Base-by-base conservation (phyloP, 2,888 invertebrate genomes). In the Clistopyga incitator region DNA sequence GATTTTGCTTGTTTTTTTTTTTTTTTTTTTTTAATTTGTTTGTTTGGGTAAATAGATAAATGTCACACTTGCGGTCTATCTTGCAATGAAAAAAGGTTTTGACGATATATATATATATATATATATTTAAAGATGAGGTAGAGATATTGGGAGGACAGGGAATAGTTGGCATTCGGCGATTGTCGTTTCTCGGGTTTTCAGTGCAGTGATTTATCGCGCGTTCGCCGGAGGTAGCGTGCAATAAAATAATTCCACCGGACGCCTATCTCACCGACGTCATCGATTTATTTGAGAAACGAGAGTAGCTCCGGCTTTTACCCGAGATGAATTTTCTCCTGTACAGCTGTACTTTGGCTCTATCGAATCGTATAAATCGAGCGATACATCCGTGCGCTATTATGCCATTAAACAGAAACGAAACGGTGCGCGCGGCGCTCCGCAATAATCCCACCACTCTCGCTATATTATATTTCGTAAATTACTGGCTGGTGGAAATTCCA, bases 191-290 rank as follows among this genome's bases (percentile, higher is more conserved):
- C 56, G 56, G 56, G 25, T 59, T 45, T 45, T 56, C 56, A 3
- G 25, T 4, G 10, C 56, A n/a, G 25, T 72, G 56, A 72, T 59
- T 45, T 45, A 59, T 72, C 56, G 71, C n/a, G n/a, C n/a, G n/a
- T n/a, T n/a, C n/a, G n/a, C 18, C 56, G 29, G 25, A 45, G n/a
- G 25, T 72, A 29, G n/a, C n/a, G 42, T n/a, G 68, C 56, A 72
- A 72, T 72, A 72, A 72, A 72, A 72, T 72, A 72, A 72, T 72
- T 72, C 71, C 56, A 59, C 56, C 71, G 71, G 42, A 72, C 71
- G 59, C 71, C 25, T 72, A 72, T 45, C 71, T 59, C 50, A 72
- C 71, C 59, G 45, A 45, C 45, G 71, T 72, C 71, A 72, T 72
- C 56, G 71, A 72, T 72, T 72, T 72, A 59, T 45, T 59, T 72